Base-by-base conservation (phyloP, 2,888 invertebrate species). In the Nomada ruficornis region DNA sequence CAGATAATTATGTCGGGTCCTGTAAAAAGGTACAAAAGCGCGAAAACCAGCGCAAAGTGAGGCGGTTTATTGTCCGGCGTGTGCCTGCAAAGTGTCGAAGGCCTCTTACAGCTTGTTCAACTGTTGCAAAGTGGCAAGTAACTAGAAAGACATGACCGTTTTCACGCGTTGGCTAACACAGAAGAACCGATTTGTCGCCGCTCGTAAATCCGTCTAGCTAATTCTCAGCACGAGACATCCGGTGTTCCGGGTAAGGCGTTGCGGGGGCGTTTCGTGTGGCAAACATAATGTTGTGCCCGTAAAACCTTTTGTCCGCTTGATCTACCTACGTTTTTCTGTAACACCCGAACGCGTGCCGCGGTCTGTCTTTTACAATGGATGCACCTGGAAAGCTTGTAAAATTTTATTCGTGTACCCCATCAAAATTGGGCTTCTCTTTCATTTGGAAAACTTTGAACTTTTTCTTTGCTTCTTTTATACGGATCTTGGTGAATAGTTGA, bases 201-300 rank as follows among this genome's bases (percentile, higher is more conserved):
- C 76, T 72, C 73, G 82, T 88, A 88, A 88, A 89, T 84, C 83
- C 74, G 71, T 80, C 71, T 69, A 64, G 88, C 87, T 90, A 90
- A 89, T 90, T 89, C 93, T 68, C 93, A 92, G 92, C 92, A 90
- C 82, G 93, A 90, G 88, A 92, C 89, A 91, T 92, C 92, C 92
- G 91, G 90, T 87, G 60, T 65, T 75, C 57, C 70, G 79, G 69
- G 55, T 60, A 72, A 85, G 87, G 87, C 88, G 89, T 90, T 83
- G 90, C 89, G 90, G 88, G 88, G 93, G 93, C 92, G 93, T 89
- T 93, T 92, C 91, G 93, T 91, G 86, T 91, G 82, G 86, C 86
- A 91, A 92, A 92, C 89, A 92, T 89, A 87, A 89, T 82, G 83
- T 86, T 81, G 67, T 44, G 77, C 69, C 84, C 85, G 82, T 85